Base-by-base conservation (phyloP, 35 echinoderm and acorn worm genomes). In the Patiria miniata region DNA sequence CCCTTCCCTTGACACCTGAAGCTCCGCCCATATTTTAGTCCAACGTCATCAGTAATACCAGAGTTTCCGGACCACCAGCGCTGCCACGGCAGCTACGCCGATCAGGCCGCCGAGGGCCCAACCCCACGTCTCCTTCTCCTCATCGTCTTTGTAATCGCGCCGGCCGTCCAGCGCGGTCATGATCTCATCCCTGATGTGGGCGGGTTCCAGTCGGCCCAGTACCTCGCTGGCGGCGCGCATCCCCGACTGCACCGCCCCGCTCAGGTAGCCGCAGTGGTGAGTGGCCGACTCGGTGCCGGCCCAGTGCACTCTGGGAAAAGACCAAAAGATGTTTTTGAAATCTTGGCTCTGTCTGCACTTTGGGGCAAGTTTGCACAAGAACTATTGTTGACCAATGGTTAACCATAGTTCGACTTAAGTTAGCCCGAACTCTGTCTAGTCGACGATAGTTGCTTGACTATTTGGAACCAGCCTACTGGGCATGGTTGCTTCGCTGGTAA, bases 261-360 rank as follows among this genome's bases (percentile, higher is more conserved):
- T 98, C 55, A 98, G 30, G 80, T 92, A 94, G n/a, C 92, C 96
- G 61, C 37, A 68, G 81, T 93, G 91, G 0, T 89, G 77, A 5
- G 92, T 98, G 1, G 92, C 92, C 10, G 92, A 93, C 86, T 98
- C 96, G 10, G 96, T 98, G 22, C 96, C 96, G 8, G 96, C 96
- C 96, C 96, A 98, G 73, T 98, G 89, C 6, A 98, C 80, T 39
- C 96, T 98, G 80, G 5, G n/a, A 47, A 16, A n/a, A 17, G 29
- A 68, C n/a, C n/a, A 47, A 12, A 47, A 47, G 42, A 47, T 47
- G 42, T 47, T 47, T 4, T 4, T 6, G 42, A 47, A 47, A n/a
- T n/a, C n/a, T n/a, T n/a, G n/a, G n/a, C n/a, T n/a, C n/a, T n/a
- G n/a, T n/a, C n/a, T n/a, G n/a, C n/a, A n/a, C n/a, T n/a, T n/a